phyloP scores from a whole-genome alignment of 2,113 vertebrate species.

The Eira barbara region DNA sequence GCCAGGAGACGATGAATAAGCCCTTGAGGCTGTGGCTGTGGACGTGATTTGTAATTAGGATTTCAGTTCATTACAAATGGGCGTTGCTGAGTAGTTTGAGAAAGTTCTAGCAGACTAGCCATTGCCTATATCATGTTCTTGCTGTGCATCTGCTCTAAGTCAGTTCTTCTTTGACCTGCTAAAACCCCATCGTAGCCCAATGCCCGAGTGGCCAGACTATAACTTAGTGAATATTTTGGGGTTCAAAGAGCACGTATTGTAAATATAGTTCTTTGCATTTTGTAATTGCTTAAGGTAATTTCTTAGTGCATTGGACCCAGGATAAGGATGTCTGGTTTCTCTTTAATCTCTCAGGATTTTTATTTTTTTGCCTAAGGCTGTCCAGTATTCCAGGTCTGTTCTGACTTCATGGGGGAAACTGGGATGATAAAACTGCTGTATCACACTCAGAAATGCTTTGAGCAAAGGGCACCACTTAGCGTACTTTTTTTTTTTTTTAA shows the following conservation, averaged over 20 bases:
- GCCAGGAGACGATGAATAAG: too few relatives aligned
- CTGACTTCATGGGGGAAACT: not conserved
- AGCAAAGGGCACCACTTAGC: not conserved
- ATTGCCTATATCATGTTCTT: not conserved
- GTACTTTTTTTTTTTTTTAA: not conserved
- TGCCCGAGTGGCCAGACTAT: not conserved
- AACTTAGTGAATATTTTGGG: not conserved
- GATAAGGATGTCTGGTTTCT: not conserved
- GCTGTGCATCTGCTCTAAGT: not conserved
- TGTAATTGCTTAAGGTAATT: not conserved
- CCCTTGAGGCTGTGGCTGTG: not conserved
- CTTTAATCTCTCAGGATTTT: not conserved
- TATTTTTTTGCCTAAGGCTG: not conserved
- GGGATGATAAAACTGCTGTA: too few relatives aligned
- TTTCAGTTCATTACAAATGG: not conserved
- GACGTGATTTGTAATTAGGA: fast-evolving
- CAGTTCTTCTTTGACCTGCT: not conserved
- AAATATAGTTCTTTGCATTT: not conserved
- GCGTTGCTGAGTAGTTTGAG: not conserved
- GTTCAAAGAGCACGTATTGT: not conserved
- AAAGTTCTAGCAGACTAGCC: not conserved
- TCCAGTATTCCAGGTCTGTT: fast-evolving
- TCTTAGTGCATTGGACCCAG: not conserved
- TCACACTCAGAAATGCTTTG: not conserved
- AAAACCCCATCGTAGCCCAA: too few relatives aligned